These are phyloP conservation scores for Indicator maculatus DNA, from an alignment of 2,113 vertebrate species.

Conservation along the genomic window DNA sequence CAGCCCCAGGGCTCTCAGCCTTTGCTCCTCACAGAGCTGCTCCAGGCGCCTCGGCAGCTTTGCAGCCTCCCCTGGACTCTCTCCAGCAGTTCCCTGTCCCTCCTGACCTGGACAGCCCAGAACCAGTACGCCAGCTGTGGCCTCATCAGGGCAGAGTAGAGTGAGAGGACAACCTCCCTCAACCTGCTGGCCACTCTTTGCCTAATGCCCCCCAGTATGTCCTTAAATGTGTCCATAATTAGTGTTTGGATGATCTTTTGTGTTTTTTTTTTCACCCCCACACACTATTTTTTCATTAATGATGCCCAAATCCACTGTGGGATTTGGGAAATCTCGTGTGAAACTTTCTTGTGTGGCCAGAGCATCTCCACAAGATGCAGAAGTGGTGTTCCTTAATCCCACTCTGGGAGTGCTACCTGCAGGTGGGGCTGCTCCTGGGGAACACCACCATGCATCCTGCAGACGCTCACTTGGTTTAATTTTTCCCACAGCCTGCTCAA, in stretches of 20 bases:
- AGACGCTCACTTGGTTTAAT: neutral
- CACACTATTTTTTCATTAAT: neutral
- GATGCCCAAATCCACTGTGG: neutral
- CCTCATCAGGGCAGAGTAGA: too few species aligned
- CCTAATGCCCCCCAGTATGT: too few species aligned
- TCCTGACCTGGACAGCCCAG: too few species aligned
- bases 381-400: neutral
- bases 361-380: neutral
- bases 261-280: neutral
- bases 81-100: too few species aligned
- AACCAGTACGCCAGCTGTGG: too few species aligned
- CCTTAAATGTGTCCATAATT: neutral
- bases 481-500: conserved; percentile 14
- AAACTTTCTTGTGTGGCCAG: neutral
- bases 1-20: too few species aligned
- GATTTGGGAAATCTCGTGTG: neutral
- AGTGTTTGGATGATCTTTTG: neutral
- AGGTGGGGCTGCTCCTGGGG: neutral
- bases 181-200: too few species aligned
- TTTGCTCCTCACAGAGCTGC: too few species aligned
- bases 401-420: neutral
- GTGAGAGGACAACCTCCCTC: too few species aligned
- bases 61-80: too few species aligned
- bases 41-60: too few species aligned
- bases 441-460: neutral